Percentiles rank a stretch among this genome's conserved stretches.
These are phyloP conservation scores for Ennomos erosarius DNA, from an alignment of 2,888 invertebrate species.

Conservation along the genomic window DNA sequence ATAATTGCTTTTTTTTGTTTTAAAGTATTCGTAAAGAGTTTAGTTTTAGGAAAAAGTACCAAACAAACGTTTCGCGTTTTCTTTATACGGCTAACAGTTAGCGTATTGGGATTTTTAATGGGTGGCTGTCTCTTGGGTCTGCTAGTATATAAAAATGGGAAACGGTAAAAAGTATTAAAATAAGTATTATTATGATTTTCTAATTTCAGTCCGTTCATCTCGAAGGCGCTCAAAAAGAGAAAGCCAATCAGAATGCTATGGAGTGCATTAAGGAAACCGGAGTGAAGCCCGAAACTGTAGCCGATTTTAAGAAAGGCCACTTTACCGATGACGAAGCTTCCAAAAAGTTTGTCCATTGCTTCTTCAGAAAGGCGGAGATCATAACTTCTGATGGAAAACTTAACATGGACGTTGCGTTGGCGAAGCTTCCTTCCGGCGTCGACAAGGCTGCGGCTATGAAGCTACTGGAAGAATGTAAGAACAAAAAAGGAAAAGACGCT, in stretches of 20 bases:
- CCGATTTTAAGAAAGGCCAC: conserved; percentile 70
- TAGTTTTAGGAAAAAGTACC: too few species aligned
- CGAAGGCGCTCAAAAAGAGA: conserved; percentile 61
- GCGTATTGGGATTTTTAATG: too few species aligned
- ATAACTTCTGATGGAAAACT: conserved; percentile 65
- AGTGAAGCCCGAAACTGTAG: conserved; percentile 62
- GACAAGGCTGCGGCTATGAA: conserved; percentile 67
- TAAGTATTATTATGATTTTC: too few species aligned
- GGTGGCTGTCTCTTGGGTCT: too few species aligned
- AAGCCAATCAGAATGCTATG: conserved; percentile 51
- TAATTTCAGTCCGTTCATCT: conserved; percentile 60
- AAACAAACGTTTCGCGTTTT: too few species aligned
- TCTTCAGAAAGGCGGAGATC: conserved; percentile 74
- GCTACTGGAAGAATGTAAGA: conserved; percentile 70
- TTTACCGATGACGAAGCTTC: conserved; percentile 69
- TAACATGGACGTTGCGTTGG: conserved; percentile 68
- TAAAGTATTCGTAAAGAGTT: too few species aligned
- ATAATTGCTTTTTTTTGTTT: too few species aligned
- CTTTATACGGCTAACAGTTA: too few species aligned
- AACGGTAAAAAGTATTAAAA: too few species aligned
- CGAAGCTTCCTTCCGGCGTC: conserved; percentile 68
- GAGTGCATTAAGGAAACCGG: conserved; percentile 70
- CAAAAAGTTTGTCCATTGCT: conserved; percentile 76
- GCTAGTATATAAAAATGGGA: too few species aligned
- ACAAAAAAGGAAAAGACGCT: conserved; percentile 63